Base-by-base conservation (phyloP, 92 coral and sea anemone genomes). In the Epizoanthus ramosus region DNA sequence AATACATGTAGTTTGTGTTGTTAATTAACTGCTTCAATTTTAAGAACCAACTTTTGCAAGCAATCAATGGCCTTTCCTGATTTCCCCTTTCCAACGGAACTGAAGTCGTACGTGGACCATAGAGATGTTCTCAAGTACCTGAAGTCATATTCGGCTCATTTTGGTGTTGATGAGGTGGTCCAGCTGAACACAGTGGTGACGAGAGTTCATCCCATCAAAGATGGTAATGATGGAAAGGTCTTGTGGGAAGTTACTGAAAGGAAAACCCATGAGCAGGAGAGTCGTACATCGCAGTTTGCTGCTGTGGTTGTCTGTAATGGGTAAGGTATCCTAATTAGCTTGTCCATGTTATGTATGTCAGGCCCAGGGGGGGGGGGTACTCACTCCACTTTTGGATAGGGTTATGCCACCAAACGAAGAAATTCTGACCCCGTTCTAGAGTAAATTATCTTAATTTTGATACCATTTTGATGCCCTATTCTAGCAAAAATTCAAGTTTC, bases 51-150 rank as follows among this genome's bases (percentile, higher is more conserved):
- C 31, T 28, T 28, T 28, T 28, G 31, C 31, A 28, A 28, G 31
- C 31, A 28, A 28, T 28, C 31, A 2, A 94, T 92, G 96, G 88
- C 94, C 4, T 94, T 88, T 75, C 98, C 98, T 17, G 98, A 90
- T 63, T 92, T 88, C 57, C 93, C 96, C 17, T 92, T 90, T 85
- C 92, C 98, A 41, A 72, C 89, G 19, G 87, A 90, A 9, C 54
- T 87, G 73, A 81, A 57, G 45, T 90, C 94, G 6, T 94, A 87
- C 79, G 28, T 92, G 80, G 75, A 68, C 52, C 92, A 90, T n/a
- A 68, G 53, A 25, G 80, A 88, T 25, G 94, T 94, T 31, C 66
- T 63, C 25, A 71, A 85, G 83, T 94, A 94, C 68, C 88, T 94
- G 50, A 87, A 90, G 41, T 93, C 87, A 37, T 94, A 92, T 57